Conservation (phyloP, 2,888 invertebrate species). For the Rhyacophila evoluta region DNA sequence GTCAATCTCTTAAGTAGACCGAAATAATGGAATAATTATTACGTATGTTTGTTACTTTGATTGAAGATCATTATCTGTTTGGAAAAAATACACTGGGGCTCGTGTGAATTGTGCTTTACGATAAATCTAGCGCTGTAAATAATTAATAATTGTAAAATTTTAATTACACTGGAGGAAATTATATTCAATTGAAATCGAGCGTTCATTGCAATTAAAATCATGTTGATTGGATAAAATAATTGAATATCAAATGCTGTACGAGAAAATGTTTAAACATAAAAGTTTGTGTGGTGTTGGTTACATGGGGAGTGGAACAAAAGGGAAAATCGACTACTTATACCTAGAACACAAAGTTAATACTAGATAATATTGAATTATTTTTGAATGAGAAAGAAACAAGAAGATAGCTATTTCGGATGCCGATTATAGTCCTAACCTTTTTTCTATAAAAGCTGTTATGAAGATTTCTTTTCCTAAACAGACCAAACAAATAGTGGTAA, state of each 20-base stretch:
- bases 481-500: no score
- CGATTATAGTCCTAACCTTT: no score
- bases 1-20: not conserved
- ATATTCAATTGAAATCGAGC: not conserved
- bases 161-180: not conserved
- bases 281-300: no score
- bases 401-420: no score
- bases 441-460: no score
- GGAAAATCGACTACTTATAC: no score
- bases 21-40: not conserved
- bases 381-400: no score
- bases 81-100: not conserved
- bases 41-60: not conserved
- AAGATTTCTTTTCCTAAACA: no score
- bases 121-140: not conserved
- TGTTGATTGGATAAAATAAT: constrained; percentile 4
- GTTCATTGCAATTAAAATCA: not conserved
- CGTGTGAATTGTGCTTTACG: not conserved
- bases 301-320: no score
- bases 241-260: not conserved
- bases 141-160: not conserved
- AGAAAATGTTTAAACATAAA: no score
- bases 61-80: not conserved
- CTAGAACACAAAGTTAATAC: no score
- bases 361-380: no score